phyloP scores from a whole-genome alignment of 2,888 invertebrate genomes.

The Cartodere bifasciata region DNA sequence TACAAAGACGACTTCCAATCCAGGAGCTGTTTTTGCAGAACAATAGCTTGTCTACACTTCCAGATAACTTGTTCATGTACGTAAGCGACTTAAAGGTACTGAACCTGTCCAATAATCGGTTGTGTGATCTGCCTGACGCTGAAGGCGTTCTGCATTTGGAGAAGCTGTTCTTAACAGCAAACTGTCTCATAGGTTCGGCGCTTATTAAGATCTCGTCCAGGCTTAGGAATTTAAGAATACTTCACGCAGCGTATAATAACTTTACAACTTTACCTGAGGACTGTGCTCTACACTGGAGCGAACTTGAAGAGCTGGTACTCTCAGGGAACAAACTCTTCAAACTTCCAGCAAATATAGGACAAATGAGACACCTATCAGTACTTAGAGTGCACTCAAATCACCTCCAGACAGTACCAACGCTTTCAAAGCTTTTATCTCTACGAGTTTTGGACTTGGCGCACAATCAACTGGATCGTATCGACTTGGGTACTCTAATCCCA shows the following conservation, averaged over 20 bases:
- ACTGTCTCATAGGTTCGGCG: slow-evolving; percentile 56
- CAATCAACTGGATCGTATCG: slow-evolving; percentile 70
- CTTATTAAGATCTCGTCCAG: slow-evolving; percentile 45
- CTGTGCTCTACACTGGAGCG: slow-evolving; percentile 61
- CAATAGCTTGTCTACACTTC: slow-evolving; percentile 61
- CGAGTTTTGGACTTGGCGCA: slow-evolving; percentile 76
- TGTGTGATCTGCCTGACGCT: slow-evolving; percentile 50
- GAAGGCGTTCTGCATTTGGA: slow-evolving; percentile 49
- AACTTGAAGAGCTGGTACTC: slow-evolving; percentile 68
- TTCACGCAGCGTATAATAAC: slow-evolving; percentile 71
- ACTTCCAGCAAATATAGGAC: slow-evolving; percentile 63
- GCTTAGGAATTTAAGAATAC: slow-evolving; percentile 50
- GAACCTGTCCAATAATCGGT: slow-evolving; percentile 68
- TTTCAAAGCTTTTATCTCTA: slow-evolving; percentile 59
- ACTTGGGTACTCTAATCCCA: slow-evolving; percentile 62
- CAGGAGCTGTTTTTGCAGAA: slow-evolving; percentile 64
- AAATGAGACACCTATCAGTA: slow-evolving; percentile 56
- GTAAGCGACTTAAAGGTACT: slow-evolving; percentile 51
- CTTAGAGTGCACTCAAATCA: slow-evolving; percentile 74
- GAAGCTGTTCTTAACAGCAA: slow-evolving; percentile 60
- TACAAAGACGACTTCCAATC: slow-evolving; percentile 52
- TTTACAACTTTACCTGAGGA: slow-evolving; percentile 60
- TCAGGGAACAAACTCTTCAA: slow-evolving; percentile 69
- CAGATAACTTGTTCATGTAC: slow-evolving; percentile 62
- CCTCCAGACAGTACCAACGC: slow-evolving; percentile 58